These are phyloP conservation scores for Peromyscus attwateri DNA, from an alignment of 2,797 vertebrate genomes.

Conservation along the genomic window DNA sequence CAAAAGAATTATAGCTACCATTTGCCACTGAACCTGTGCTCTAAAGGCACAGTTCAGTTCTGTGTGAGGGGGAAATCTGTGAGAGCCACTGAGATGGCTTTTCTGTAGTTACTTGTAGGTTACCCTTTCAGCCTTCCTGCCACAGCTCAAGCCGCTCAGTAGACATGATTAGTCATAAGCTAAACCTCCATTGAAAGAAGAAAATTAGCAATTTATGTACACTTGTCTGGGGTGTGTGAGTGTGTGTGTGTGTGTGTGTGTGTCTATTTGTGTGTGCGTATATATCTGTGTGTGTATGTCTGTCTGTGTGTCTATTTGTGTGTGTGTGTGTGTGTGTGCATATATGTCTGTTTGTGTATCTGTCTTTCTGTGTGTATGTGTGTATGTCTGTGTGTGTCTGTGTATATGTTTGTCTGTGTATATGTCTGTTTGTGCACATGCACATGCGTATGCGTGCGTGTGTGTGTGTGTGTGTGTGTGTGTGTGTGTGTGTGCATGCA, in stretches of 20 bases:
- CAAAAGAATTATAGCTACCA: background rate
- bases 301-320: background rate
- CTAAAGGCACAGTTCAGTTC: conserved; percentile 17
- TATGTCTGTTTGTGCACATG: background rate
- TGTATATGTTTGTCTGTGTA: no score
- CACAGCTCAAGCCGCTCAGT: background rate
- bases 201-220: background rate
- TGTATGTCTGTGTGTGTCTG: no score
- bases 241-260: background rate
- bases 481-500: background rate
- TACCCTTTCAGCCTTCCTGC: background rate
- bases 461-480: no score
- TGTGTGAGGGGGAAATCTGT: background rate
- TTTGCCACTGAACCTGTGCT: background rate
- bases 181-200: conserved; percentile 13
- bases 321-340: background rate
- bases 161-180: background rate
- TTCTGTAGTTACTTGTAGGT: background rate
- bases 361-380: no score
- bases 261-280: background rate
- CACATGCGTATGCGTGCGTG: no score
- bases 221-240: no score
- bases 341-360: background rate
- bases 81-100: background rate
- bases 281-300: no score